These are phyloP conservation scores for Agriopis leucophaearia DNA, from an alignment of 2,888 invertebrate species.

Conservation along the genomic window DNA sequence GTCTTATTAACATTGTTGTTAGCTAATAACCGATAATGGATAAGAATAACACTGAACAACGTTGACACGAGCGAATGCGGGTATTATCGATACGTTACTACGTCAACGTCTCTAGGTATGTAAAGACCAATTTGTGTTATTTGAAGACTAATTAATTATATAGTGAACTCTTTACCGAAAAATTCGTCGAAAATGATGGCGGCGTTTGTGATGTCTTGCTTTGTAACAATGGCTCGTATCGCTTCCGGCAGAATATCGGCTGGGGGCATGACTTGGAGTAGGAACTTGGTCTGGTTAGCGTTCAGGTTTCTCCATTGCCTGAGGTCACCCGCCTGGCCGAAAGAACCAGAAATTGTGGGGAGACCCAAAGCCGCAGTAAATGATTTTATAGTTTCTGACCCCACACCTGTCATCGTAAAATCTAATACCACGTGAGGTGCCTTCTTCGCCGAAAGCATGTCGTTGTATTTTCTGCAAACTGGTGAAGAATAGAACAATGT, in stretches of 20 bases:
- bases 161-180: conserved; percentile 88
- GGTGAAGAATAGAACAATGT: background rate
- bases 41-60: conserved; percentile 26
- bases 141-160: background rate
- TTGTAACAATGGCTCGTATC: conserved; percentile 92
- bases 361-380: conserved; percentile 92
- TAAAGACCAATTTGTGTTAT: conserved; percentile 6
- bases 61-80: conserved; percentile 36
- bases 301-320: conserved; percentile 93
- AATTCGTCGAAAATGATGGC: conserved; percentile 96
- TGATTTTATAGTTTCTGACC: conserved; percentile 94
- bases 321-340: conserved; percentile 94
- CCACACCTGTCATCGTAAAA: conserved; percentile 92
- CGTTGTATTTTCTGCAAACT: conserved; percentile 90
- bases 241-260: conserved; percentile 94
- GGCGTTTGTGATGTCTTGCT: conserved; percentile 95
- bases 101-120: conserved; percentile 10
- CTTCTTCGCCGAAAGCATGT: conserved; percentile 87
- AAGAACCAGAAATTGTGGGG: conserved; percentile 94
- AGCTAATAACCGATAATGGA: conserved; percentile 40
- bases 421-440: conserved; percentile 93
- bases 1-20: conserved; percentile 46
- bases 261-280: conserved; percentile 94
- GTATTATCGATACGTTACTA: conserved; percentile 33
- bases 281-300: conserved; percentile 89